These are phyloP conservation scores for Matsumurasca onukii DNA, from an alignment of 1,140 invertebrate genomes.

Conservation along the genomic window DNA sequence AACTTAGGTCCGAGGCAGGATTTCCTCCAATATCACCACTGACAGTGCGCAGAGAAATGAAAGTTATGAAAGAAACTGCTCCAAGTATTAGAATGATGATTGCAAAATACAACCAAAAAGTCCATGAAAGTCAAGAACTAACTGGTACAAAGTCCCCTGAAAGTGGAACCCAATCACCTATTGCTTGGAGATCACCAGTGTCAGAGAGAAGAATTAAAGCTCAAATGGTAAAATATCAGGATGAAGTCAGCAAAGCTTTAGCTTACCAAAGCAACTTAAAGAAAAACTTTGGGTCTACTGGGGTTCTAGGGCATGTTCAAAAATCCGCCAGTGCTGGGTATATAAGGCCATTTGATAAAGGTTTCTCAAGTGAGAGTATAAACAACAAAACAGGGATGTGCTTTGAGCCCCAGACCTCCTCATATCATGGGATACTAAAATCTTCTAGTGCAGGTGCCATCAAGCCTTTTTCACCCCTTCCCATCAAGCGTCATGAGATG, in stretches of 20 bases:
- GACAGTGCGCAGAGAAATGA: constrained; percentile 34
- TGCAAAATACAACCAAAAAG: constrained; percentile 58
- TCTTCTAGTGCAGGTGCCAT: constrained; percentile 48
- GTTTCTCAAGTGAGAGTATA: constrained; percentile 20
- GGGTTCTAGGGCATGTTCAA: constrained; percentile 49
- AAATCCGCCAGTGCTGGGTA: constrained; percentile 59
- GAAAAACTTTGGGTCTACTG: constrained; percentile 6
- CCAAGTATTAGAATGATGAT: constrained; percentile 67
- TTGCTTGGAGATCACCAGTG: constrained; percentile 59
- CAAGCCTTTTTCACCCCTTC: constrained; percentile 40
- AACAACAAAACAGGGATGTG: constrained; percentile 34
- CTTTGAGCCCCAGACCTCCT: constrained; percentile 10
- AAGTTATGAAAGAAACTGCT: constrained; percentile 56
- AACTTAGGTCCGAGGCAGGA: constrained; percentile 28
- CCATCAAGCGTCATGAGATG: constrained; percentile 20
- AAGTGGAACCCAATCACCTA: constrained; percentile 58
- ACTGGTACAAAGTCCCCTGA: constrained; percentile 49
- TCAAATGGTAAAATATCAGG: constrained; percentile 57
- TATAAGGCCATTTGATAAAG: constrained; percentile 40
- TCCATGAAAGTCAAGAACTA: constrained; percentile 43
- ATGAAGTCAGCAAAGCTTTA: constrained; percentile 47
- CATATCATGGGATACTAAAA: constrained; percentile 41
- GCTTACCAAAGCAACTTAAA: constrained; percentile 31
- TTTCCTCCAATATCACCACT: constrained; percentile 38
- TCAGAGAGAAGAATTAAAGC: constrained; percentile 56